A percentile compares a stretch with the other conserved stretches of the same genome.
Conservation (phyloP, 2,113 vertebrate species). For the Craseonycteris thonglongyai region DNA sequence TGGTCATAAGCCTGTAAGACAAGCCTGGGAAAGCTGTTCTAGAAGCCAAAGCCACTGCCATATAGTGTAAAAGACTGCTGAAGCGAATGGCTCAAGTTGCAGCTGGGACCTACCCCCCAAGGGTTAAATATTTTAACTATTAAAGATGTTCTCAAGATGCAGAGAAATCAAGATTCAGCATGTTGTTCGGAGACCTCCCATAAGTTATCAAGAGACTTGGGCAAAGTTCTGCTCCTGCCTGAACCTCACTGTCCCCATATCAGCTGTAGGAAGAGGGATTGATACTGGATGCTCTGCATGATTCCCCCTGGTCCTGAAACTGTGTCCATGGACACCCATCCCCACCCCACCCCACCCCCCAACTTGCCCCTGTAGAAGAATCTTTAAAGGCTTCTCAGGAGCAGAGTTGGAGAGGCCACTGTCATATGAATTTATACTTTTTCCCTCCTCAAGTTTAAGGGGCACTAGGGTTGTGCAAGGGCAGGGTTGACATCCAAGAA, state of each 20-base stretch:
- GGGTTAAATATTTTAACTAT: neutral
- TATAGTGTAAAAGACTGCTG: neutral
- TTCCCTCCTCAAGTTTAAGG: neutral
- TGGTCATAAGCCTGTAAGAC: neutral
- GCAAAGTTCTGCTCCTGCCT: neutral
- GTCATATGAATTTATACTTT: neutral
- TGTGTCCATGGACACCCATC: neutral
- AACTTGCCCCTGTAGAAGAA: neutral
- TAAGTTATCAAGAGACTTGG: neutral
- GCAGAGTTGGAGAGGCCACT: neutral
- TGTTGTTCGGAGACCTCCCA: neutral
- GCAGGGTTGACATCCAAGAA: neutral
- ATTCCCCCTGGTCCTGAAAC: neutral
- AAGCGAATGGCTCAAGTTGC: neutral
- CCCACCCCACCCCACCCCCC: no score
- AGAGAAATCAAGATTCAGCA: neutral
- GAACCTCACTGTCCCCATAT: neutral
- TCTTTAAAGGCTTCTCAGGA: neutral
- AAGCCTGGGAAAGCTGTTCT: neutral
- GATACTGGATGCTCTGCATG: fast-evolving
- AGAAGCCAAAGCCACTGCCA: neutral
- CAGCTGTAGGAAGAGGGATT: neutral
- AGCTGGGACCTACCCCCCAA: neutral
- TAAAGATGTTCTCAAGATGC: neutral
- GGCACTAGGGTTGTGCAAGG: neutral